Conservation (phyloP, 2,113 vertebrate genomes). For the Tyto alba region DNA sequence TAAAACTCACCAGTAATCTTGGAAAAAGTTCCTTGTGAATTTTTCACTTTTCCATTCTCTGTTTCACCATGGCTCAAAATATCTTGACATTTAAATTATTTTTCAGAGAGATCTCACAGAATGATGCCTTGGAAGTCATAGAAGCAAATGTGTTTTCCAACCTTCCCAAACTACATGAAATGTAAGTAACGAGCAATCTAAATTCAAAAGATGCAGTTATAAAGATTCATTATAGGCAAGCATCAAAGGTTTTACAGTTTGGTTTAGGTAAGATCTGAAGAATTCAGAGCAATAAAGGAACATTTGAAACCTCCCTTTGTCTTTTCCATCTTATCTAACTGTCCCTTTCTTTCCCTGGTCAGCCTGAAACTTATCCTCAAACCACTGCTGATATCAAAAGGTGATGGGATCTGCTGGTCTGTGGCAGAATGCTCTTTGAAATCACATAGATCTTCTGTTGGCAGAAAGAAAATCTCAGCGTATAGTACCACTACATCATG, state of each 20-base stretch:
- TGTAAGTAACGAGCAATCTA: slow-evolving; percentile 72
- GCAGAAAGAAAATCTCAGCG: not conserved
- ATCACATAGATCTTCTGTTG: not conserved
- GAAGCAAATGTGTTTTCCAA: slow-evolving; percentile 76
- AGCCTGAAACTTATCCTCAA: not conserved
- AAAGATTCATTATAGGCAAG: not conserved
- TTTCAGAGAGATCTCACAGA: slow-evolving; percentile 81
- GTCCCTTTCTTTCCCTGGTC: not conserved
- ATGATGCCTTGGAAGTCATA: slow-evolving; percentile 78
- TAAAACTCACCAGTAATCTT: not conserved
- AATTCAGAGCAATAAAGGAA: not conserved
- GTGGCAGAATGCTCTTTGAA: not conserved
- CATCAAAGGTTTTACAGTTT: not conserved
- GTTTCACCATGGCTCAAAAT: not conserved
- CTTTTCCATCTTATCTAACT: not conserved
- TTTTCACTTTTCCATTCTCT: not conserved
- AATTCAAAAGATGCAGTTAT: slow-evolving; percentile 9
- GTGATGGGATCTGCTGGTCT: not conserved
- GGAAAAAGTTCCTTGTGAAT: not conserved
- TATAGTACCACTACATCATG: not conserved
- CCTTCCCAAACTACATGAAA: slow-evolving; percentile 77
- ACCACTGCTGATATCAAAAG: not conserved
- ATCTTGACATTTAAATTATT: slow-evolving; percentile 48
- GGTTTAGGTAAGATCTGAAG: not conserved
- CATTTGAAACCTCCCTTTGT: not conserved